A percentile compares a stretch with the other conserved stretches of the same genome.
phyloP scores from a whole-genome alignment of 2,888 invertebrate species.

The Ypsolopha scabrella region DNA sequence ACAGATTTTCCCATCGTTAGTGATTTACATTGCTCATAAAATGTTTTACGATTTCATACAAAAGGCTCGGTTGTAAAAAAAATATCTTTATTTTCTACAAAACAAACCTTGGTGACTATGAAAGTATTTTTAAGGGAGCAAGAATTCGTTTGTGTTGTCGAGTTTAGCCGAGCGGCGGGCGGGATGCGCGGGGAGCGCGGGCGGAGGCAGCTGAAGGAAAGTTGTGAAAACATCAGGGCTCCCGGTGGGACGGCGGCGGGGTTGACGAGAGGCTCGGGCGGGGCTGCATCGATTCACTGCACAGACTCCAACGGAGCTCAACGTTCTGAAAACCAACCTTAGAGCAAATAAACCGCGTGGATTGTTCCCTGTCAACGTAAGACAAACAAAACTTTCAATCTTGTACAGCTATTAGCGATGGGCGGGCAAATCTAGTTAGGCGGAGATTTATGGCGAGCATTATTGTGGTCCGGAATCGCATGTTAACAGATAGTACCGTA shows the following conservation, averaged over 20 bases:
- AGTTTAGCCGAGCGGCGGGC: not conserved
- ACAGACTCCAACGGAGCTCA: slow-evolving; percentile 12
- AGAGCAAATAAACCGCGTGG: not conserved
- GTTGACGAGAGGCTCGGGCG: slow-evolving; percentile 16
- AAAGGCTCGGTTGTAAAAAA: no score
- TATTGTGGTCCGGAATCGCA: no score
- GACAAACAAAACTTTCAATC: no score
- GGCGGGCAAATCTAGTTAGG: no score
- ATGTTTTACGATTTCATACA: no score
- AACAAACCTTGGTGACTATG: not conserved
- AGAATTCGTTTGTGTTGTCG: slow-evolving; percentile 3
- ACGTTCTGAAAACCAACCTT: not conserved
- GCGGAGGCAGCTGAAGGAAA: slow-evolving; percentile 13
- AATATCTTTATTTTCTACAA: no score
- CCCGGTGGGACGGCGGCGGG: slow-evolving; percentile 14
- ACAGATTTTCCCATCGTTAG: no score
- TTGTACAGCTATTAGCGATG: no score
- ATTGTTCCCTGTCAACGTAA: not conserved
- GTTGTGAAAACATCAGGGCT: slow-evolving; percentile 24
- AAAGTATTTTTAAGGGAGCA: slow-evolving; percentile 1
- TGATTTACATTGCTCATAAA: no score
- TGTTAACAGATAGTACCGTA: no score
- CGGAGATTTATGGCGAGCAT: no score
- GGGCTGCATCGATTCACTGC: slow-evolving; percentile 53
- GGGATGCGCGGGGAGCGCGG: slow-evolving; percentile 2